Evolutionary conservation across 2,113 vertebrate genomes (phyloP).

Genomic region (Burhinus oedicnemus): DNA sequence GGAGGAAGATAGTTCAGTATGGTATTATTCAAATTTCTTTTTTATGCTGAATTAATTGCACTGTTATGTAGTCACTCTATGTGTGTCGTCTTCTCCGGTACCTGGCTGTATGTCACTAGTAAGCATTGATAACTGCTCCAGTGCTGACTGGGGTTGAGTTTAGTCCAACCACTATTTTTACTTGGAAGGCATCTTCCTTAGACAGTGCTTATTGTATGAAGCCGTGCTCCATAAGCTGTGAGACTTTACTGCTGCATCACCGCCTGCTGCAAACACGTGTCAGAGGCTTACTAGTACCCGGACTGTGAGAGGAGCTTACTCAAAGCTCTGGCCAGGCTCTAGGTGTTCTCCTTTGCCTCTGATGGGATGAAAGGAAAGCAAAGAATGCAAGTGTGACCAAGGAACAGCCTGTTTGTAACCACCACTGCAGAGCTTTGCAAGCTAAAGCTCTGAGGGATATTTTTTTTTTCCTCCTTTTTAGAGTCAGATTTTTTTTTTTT

Average conservation of each 20-base stretch:
- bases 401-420: background rate
- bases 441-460: background rate
- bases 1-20: background rate
- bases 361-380: background rate
- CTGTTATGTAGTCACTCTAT: background rate
- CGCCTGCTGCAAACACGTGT: rapidly evolving
- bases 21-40: background rate
- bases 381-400: background rate
- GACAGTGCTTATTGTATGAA: background rate
- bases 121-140: background rate
- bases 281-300: background rate
- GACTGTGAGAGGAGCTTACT: background rate
- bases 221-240: background rate
- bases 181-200: background rate
- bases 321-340: background rate
- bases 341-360: background rate
- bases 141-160: background rate
- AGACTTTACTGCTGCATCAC: background rate
- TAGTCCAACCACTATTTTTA: background rate
- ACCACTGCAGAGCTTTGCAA: background rate
- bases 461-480: background rate
- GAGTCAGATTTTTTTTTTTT: background rate
- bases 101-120: background rate
- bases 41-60: background rate
- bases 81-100: background rate